Conservation (phyloP, 2,113 vertebrate genomes). For the Protobothrops mucrosquamatus region DNA sequence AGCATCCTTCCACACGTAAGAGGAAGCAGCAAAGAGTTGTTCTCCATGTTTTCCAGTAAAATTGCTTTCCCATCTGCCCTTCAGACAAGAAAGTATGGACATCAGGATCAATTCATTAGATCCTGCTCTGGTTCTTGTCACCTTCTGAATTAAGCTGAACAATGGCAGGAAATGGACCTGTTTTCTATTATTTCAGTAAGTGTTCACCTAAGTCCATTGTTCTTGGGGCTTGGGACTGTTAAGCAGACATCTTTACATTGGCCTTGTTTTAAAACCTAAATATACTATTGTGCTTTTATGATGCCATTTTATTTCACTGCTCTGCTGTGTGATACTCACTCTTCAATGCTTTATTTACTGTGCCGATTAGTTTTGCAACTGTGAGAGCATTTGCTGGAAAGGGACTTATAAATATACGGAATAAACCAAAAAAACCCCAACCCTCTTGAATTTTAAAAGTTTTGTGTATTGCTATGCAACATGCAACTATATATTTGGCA, state of each 20-base stretch:
- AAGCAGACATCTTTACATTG: background rate
- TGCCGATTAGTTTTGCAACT: background rate
- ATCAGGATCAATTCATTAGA: background rate
- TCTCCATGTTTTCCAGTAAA: background rate
- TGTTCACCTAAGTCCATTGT: background rate
- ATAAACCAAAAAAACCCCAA: background rate
- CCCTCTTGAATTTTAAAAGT: background rate
- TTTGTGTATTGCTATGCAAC: background rate
- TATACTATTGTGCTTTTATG: background rate
- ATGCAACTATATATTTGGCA: background rate
- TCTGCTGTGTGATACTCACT: background rate
- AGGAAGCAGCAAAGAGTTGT: too few species aligned
- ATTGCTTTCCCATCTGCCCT: background rate
- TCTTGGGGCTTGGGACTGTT: background rate
- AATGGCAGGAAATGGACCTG: background rate
- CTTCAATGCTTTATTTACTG: background rate
- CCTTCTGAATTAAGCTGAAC: background rate
- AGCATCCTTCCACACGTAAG: too few species aligned
- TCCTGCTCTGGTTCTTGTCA: background rate
- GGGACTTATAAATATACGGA: background rate
- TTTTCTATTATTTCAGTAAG: background rate
- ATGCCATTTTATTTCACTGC: background rate
- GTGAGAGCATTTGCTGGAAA: background rate
- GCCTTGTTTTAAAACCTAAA: background rate
- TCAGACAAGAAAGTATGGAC: background rate